Evolutionary conservation across 64 coral and sea anemone species (phyloP).

Genomic region (Cladopsammia gracilis): DNA sequence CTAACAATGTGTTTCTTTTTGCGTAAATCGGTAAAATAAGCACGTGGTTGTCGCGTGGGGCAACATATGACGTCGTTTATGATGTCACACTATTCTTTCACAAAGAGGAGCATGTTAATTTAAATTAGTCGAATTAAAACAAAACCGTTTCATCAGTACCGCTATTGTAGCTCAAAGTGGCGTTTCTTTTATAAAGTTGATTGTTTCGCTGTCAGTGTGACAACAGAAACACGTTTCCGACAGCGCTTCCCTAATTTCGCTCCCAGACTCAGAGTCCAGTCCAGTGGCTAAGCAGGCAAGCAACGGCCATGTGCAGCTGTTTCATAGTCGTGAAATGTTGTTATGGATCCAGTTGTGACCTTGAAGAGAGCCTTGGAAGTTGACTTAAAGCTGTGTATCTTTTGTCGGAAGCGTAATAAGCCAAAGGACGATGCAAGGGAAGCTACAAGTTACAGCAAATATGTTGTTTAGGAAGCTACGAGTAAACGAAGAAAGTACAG

Average conservation of each 20-base stretch:
- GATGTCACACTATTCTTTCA: neutral
- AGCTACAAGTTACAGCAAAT: slow-evolving; percentile 42
- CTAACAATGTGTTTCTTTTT: neutral
- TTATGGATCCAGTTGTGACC: slow-evolving; percentile 55
- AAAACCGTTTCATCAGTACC: no score
- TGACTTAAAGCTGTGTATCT: slow-evolving; percentile 47
- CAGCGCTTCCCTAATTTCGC: slow-evolving; percentile 26
- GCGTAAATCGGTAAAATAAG: neutral
- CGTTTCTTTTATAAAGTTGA: neutral
- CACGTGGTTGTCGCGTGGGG: neutral
- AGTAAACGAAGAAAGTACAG: slow-evolving; percentile 38
- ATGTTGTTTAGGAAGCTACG: slow-evolving; percentile 48
- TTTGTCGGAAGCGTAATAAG: slow-evolving; percentile 56
- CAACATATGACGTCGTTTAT: slow-evolving; percentile 8
- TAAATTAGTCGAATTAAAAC: neutral
- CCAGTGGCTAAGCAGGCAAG: neutral
- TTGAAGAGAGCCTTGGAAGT: slow-evolving; percentile 36
- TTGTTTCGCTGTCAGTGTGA: neutral
- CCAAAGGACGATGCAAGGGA: slow-evolving; percentile 29
- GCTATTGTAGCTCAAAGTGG: neutral
- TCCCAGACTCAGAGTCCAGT: slow-evolving; percentile 15
- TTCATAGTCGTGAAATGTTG: neutral
- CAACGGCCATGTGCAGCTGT: neutral
- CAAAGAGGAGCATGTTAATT: neutral
- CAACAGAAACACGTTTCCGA: neutral